Base-by-base conservation (phyloP, 2,888 invertebrate species). In the Thera obeliscata region DNA sequence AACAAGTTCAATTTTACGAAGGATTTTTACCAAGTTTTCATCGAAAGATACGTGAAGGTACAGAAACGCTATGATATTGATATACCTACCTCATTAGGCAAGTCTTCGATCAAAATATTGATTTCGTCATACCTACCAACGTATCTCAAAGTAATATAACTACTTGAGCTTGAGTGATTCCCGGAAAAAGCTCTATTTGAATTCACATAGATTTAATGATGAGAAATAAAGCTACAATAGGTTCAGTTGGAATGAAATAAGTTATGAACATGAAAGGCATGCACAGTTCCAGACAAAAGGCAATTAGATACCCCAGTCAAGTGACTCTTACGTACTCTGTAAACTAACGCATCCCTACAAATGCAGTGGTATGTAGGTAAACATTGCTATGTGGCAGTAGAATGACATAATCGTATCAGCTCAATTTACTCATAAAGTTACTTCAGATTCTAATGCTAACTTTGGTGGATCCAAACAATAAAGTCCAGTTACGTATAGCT, bases 261-360 rank as follows among this genome's bases (percentile, higher is more conserved):
- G 61, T 56, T 66, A 69, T 66, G 60, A 56, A 63, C 61, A 69
- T 64, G 62, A 54, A 64, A 33, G 66, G 64, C 61, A 59, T 67
- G 62, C 64, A 56, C 36, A 35, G 63, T 64, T 55, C 67, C 74
- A 72, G 61, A 74, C 70, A 69, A 71, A 61, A 60, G 77, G 76
- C 73, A 78, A 78, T 73, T 68, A 74, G 73, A 79, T 74, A 81
- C 74, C 50, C 43, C 68, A 74, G 70, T 61, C 64, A 54, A 62
- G 61, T 57, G 35, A 72, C 70, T 74, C 61, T 69, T 68, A 64
- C 70, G 64, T 56, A 65, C 54, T 41, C 66, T 59, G 68, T 61
- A 61, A 56, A 70, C 64, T 49, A 35, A 54, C 49, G 83, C 75
- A 81, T 70, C 81, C 82, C 41, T 83, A 83, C 73, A 80, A 83